These are phyloP conservation scores for Nycticryphes semicollaris DNA, from an alignment of 2,113 vertebrate species.

Conservation along the genomic window DNA sequence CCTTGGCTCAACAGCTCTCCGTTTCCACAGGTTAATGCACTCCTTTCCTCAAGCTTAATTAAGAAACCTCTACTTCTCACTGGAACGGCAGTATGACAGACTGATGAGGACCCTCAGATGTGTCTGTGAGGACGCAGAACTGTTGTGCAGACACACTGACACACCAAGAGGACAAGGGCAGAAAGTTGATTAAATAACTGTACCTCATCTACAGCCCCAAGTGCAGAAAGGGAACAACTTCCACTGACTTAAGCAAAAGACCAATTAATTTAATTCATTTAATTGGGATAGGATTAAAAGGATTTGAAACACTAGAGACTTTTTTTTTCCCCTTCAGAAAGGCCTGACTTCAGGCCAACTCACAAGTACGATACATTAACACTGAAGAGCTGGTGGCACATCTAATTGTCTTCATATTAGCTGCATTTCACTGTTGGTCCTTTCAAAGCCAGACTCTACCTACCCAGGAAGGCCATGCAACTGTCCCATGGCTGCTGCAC, in stretches of 20 bases:
- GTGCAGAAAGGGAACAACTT: not conserved
- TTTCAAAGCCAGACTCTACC: not conserved
- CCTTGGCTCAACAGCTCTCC: not conserved
- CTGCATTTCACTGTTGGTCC: rapidly evolving
- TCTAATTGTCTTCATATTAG: not conserved
- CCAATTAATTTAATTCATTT: not conserved
- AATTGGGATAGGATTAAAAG: not conserved
- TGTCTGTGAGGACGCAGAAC: not conserved
- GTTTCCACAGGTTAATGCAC: rapidly evolving
- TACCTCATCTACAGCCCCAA: not conserved
- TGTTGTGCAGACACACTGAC: rapidly evolving
- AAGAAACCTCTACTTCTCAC: not conserved
- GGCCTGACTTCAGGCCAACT: not conserved
- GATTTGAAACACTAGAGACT: not conserved
- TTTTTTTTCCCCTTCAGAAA: not conserved
- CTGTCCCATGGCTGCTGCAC: rapidly evolving
- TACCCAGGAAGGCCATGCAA: too few relatives aligned
- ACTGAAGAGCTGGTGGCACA: not conserved
- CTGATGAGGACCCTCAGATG: not conserved
- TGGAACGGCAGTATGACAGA: not conserved
- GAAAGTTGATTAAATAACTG: not conserved
- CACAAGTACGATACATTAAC: not conserved
- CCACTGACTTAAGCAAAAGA: not conserved
- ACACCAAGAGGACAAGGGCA: not conserved
- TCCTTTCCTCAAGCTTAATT: not conserved